A percentile compares a stretch with the other conserved stretches of the same genome.
phyloP scores from a whole-genome alignment of 2,888 invertebrate species.

The Cistogaster globosa region DNA sequence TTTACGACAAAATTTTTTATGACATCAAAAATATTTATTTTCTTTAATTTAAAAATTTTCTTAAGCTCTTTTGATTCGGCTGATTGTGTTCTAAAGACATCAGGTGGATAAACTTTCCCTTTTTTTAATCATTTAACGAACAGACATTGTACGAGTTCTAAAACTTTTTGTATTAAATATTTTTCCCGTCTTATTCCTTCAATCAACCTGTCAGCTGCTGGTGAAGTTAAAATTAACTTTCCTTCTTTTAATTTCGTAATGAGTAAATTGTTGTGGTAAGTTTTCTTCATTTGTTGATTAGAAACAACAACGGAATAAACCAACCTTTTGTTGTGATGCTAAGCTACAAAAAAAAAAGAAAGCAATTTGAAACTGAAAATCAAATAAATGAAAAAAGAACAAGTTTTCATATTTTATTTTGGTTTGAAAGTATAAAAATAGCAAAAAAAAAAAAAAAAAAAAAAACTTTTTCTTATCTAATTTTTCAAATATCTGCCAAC shows the following conservation, averaged over 20 bases:
- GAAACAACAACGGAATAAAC: constrained; percentile 7
- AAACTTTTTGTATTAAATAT: background rate
- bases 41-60: no score
- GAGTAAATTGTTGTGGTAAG: background rate
- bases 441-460: no score
- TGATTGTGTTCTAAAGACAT: no score
- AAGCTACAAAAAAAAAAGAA: background rate
- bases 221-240: background rate
- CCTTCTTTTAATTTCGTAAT: background rate
- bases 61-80: no score
- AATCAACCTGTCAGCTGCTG: background rate
- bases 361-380: background rate
- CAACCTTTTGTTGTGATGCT: constrained; percentile 2
- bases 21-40: no score
- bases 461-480: background rate
- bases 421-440: background rate
- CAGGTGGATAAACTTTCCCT: no score
- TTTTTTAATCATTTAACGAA: background rate
- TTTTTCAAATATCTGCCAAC: constrained; percentile 1
- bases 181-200: background rate
- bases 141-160: background rate
- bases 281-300: constrained; percentile 44
- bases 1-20: no score
- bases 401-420: background rate
- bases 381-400: background rate